Evolutionary conservation across 2,797 vertebrate species (phyloP), one percentile per base, ranked within the genome.

Genomic region (Florisuga fusca): DNA sequence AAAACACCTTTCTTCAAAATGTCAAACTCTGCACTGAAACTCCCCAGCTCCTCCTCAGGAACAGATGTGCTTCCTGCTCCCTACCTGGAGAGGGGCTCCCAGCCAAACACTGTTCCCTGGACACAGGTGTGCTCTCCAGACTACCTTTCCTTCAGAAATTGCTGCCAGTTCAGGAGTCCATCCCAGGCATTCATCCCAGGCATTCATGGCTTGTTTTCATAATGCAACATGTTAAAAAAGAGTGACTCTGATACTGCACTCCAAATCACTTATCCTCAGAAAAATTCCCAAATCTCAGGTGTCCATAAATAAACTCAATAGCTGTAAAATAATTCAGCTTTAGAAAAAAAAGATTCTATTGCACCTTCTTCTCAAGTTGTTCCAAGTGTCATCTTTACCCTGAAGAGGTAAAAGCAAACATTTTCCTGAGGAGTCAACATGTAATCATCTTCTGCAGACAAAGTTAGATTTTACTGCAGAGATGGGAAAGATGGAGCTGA

Each of bases 71-170:
- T 45, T 41, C 76, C 91, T 12, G 45, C 45, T 76, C 66, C 84
- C 0, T 0, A 15, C n/a, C 58, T 2, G 33, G 48, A 12, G 2
- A 9, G 71, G 34, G 58, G 78, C 82, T 31, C 26, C 26, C 0
- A 46, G 72, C 53, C 88, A 45, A 3, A 2, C 45, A 0, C 85
- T 14, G 0, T 6, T 53, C 88, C 83, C 92, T 41, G 64, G 73
- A 3, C 0, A 9, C 36, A 34, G 79, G 61, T 14, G 72, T 33
- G 34, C 83, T 51, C 79, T 34, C 45, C 7, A 48, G 36, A 21
- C 8, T 1, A 3, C 6, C 4, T 25, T 11, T 46, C 48, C 53
- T 58, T 41, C 55, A n/a, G 36, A 31, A 36, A 38, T 26, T 59
- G 89, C 89, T 92, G 81, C 36, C 59, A 58, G 55, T 80, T 22